These are phyloP conservation scores for Sphaeridia pumilis DNA, from an alignment of 2,888 invertebrate genomes.

Conservation along the genomic window DNA sequence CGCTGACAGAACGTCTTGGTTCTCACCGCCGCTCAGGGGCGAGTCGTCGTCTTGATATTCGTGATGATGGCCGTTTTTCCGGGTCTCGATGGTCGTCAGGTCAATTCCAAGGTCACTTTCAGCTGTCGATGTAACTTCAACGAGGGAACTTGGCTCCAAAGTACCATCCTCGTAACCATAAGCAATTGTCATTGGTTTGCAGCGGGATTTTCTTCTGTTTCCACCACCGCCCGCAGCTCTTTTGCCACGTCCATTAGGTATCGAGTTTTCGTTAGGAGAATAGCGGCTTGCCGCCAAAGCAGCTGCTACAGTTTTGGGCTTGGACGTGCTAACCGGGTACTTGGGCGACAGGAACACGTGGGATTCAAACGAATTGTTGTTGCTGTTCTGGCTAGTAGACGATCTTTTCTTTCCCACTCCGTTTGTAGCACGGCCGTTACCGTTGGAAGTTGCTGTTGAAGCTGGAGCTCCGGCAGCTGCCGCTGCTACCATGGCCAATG, in stretches of 20 bases:
- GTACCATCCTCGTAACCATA: conserved; percentile 22
- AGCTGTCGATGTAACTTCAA: conserved; percentile 20
- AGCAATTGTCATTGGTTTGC: conserved; percentile 12
- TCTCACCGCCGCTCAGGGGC: background rate
- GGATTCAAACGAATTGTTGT: no score
- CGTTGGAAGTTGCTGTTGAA: background rate
- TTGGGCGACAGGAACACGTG: conserved; percentile 31
- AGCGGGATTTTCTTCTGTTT: conserved; percentile 12
- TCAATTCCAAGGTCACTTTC: background rate
- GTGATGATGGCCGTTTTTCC: background rate
- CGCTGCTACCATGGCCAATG: conserved; percentile 24
- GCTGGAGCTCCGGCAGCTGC: conserved; percentile 17
- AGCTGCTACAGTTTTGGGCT: conserved; percentile 34
- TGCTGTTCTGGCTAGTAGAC: background rate
- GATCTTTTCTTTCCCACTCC: conserved; percentile 15
- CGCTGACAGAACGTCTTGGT: conserved; percentile 6
- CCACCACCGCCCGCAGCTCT: background rate
- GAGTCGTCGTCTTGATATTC: background rate
- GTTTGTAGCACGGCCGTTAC: background rate
- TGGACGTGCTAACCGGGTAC: conserved; percentile 24
- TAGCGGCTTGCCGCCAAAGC: conserved; percentile 29
- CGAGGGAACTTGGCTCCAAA: conserved; percentile 31
- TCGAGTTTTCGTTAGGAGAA: conserved; percentile 1
- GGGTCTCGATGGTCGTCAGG: background rate
- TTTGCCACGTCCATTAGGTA: background rate